Conservation (phyloP, 1,140 invertebrate species). For the Cyphomyrmex costatus region DNA sequence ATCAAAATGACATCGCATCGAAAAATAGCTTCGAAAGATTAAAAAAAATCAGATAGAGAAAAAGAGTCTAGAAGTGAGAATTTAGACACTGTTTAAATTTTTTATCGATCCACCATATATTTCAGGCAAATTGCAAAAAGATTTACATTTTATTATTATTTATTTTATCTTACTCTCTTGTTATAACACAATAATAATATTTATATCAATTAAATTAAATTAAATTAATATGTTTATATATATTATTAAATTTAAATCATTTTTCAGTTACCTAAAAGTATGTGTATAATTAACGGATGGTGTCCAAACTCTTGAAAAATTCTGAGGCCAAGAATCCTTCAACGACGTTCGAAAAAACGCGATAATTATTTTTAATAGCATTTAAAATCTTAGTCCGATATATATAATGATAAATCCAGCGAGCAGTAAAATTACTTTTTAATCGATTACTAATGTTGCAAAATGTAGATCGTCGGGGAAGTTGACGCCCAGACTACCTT, state of each 20-base stretch:
- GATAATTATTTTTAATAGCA: slow-evolving; percentile 5
- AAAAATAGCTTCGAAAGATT: background rate
- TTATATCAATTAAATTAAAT: background rate
- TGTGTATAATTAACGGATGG: too few relatives aligned
- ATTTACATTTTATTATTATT: background rate
- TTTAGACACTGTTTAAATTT: background rate
- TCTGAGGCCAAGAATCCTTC: background rate
- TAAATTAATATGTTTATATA: background rate
- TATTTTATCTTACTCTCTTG: background rate
- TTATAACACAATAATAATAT: background rate
- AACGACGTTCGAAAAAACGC: background rate
- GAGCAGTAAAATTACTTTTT: slow-evolving; percentile 17
- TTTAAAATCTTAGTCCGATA: background rate
- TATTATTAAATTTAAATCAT: background rate
- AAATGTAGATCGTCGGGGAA: slow-evolving; percentile 20
- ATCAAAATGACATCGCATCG: background rate
- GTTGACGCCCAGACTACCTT: background rate
- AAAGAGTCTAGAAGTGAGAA: background rate
- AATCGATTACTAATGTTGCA: slow-evolving; percentile 1
- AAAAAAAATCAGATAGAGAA: background rate
- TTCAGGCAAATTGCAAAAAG: background rate
- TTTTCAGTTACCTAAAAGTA: background rate
- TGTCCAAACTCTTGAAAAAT: background rate
- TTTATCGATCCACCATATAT: background rate
- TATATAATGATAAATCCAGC: background rate